Conservation (phyloP, 2,797 vertebrate genomes). For the Balearica regulorum region DNA sequence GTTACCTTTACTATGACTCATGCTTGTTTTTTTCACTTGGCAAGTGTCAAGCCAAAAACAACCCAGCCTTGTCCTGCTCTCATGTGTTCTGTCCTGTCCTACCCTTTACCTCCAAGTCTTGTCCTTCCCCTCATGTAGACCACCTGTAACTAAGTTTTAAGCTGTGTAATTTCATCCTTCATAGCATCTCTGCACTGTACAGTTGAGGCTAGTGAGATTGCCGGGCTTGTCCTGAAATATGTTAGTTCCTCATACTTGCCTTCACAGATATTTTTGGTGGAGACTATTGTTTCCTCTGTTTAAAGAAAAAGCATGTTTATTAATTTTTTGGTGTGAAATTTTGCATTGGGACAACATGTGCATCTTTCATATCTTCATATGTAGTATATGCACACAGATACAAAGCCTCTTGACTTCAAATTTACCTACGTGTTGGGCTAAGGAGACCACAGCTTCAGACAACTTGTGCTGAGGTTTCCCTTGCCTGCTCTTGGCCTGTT, state of each 20-base stretch:
- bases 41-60: constrained; percentile 19
- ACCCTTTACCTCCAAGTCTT: neutral
- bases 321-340: neutral
- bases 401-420: neutral
- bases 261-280: neutral
- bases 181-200: neutral
- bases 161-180: neutral
- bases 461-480: neutral
- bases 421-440: neutral
- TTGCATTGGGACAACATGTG: neutral
- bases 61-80: neutral
- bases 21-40: constrained; percentile 42
- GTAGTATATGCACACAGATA: neutral
- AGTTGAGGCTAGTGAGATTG: neutral
- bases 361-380: neutral
- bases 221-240: neutral
- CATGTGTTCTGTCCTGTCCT: neutral
- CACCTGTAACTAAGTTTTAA: neutral
- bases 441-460: constrained; percentile 1
- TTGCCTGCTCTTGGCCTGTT: neutral
- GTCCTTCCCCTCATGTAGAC: neutral
- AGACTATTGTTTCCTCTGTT: neutral
- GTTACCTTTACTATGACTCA: constrained; percentile 64
- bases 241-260: neutral
- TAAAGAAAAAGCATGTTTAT: neutral